Percentiles rank a stretch among this genome's conserved stretches.
phyloP scores from a whole-genome alignment of 2,113 vertebrate genomes.

The Eulacestoma nigropectus region DNA sequence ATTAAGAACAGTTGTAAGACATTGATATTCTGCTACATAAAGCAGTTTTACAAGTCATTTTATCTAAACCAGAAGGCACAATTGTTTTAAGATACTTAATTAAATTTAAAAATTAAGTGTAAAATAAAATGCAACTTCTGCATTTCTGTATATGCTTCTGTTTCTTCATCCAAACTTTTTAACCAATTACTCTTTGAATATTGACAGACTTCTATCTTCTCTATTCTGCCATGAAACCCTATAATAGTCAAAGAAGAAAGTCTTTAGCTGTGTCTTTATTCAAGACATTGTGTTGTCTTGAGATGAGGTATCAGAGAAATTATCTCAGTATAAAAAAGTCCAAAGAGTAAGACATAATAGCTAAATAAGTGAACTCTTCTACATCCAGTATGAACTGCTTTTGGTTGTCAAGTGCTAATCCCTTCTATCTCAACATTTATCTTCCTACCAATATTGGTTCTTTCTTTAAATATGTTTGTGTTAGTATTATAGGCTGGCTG shows the following conservation, averaged over 20 bases:
- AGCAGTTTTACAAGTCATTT: background rate
- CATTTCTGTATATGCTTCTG: background rate
- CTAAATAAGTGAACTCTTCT: background rate
- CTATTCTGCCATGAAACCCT: background rate
- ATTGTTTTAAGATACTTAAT: background rate
- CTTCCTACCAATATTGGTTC: background rate
- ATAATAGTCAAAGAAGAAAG: background rate
- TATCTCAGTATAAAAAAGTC: background rate
- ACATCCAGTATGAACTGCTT: background rate
- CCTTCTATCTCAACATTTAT: background rate
- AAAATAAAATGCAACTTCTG: background rate
- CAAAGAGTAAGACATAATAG: background rate
- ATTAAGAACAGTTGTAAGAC: background rate
- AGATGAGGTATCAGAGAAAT: background rate
- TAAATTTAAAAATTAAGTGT: background rate
- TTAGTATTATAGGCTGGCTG: background rate
- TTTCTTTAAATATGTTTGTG: background rate
- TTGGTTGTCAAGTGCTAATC: background rate
- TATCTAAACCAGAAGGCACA: background rate
- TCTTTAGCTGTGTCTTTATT: background rate
- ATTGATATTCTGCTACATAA: background rate
- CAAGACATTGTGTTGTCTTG: background rate
- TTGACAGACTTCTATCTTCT: background rate
- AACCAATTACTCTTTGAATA: background rate
- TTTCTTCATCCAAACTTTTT: background rate